A percentile compares a stretch with the other conserved stretches of the same genome.
phyloP scores from a whole-genome alignment of 2,113 vertebrate genomes.

The Thermophis baileyi region DNA sequence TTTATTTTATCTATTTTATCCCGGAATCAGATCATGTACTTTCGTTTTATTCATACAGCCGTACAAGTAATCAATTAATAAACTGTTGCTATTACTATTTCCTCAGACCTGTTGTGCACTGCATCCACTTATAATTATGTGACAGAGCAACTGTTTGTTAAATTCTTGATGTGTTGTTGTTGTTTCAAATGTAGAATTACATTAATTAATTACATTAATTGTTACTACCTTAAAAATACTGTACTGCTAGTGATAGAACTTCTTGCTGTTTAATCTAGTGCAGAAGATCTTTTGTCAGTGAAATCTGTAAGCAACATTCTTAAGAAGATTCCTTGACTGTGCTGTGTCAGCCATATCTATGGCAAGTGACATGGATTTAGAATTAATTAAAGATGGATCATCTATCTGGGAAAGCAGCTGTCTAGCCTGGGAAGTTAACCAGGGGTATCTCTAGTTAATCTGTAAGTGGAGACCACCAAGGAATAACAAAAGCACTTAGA shows the following conservation, averaged over 20 bases:
- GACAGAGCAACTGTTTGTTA: background rate
- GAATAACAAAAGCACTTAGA: background rate
- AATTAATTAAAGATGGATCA: slow-evolving; percentile 35
- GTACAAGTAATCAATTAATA: background rate
- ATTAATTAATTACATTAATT: slow-evolving; percentile 28
- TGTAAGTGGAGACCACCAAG: background rate
- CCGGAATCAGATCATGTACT: background rate
- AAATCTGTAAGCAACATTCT: slow-evolving; percentile 33
- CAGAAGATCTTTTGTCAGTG: slow-evolving; percentile 34
- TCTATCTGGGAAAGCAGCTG: background rate
- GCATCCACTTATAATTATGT: background rate
- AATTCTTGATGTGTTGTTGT: background rate
- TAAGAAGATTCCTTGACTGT: slow-evolving; percentile 5
- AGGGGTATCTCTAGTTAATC: background rate
- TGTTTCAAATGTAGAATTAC: background rate
- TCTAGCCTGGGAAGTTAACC: background rate
- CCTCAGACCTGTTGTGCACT: background rate
- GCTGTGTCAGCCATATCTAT: slow-evolving; percentile 27
- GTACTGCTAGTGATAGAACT: background rate
- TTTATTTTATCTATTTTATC: background rate
- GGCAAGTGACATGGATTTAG: slow-evolving; percentile 30
- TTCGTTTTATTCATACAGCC: background rate
- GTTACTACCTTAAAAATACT: slow-evolving; percentile 27
- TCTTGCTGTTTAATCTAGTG: slow-evolving; percentile 20
- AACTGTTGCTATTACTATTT: background rate